These are phyloP conservation scores for Alosa alosa DNA, from an alignment of 2,113 vertebrate genomes.

Conservation along the genomic window DNA sequence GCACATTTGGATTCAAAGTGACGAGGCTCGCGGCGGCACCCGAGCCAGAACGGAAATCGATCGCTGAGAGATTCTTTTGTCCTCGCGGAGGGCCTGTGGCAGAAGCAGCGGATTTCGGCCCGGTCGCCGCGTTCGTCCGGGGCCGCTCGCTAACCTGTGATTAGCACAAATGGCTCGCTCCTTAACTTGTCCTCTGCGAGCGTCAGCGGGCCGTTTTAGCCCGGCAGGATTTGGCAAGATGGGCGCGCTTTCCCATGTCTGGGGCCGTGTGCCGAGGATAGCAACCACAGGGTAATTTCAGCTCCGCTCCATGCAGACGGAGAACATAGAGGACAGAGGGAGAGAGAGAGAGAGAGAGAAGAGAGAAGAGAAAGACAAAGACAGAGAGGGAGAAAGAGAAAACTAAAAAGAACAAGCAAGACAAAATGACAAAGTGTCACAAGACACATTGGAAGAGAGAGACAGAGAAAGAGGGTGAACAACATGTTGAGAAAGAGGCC, in stretches of 20 bases:
- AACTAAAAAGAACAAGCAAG: not conserved
- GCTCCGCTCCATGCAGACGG: conserved; percentile 1
- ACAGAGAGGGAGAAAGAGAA: not conserved
- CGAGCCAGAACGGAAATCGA: not conserved
- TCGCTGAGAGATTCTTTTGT: conserved; percentile 12
- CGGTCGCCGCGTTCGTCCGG: not conserved
- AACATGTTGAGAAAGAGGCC: not conserved
- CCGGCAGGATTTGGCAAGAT: conserved; percentile 32
- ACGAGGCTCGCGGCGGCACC: conserved; percentile 31
- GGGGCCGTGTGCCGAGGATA: conserved; percentile 30
- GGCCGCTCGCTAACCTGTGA: conserved; percentile 33
- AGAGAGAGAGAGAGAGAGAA: not conserved
- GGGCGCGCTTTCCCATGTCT: conserved; percentile 35
- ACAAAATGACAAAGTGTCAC: not conserved
- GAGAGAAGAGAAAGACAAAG: not conserved
- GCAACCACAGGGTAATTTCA: conserved; percentile 31
- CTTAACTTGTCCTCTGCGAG: conserved; percentile 33
- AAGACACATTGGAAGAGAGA: not conserved
- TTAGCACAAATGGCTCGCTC: conserved; percentile 39
- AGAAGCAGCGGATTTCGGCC: not conserved
- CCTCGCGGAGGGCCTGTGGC: conserved; percentile 9
- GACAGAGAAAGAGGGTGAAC: not conserved
- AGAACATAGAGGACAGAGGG: not conserved
- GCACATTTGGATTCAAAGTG: conserved; percentile 21
- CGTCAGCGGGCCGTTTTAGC: conserved; percentile 39